Conservation (phyloP, 2,797 vertebrate species). For the Crocodylus rhombifer region DNA sequence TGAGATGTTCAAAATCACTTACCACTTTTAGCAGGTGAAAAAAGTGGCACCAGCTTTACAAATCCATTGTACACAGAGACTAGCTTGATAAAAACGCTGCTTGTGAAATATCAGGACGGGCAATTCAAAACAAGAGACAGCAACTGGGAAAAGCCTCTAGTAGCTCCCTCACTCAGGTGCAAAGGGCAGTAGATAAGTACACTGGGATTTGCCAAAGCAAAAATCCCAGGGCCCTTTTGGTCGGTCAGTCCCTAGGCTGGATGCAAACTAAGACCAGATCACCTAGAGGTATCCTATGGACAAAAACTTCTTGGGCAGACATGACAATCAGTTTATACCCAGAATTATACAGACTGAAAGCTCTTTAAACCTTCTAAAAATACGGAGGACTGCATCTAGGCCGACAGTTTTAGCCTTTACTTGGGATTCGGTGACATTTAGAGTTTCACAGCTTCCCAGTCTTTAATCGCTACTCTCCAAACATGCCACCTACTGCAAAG, state of each 20-base stretch:
- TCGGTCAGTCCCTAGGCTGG: background rate
- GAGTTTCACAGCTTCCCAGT: background rate
- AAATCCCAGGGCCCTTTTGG: background rate
- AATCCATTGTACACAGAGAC: background rate
- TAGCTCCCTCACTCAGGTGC: background rate
- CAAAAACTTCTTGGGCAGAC: background rate
- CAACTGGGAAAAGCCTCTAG: background rate
- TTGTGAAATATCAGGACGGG: background rate
- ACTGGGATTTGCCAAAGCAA: background rate
- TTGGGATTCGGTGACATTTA: conserved; percentile 20
- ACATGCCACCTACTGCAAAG: conserved; percentile 3
- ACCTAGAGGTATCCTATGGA: accelerated
- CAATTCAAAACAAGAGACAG: background rate
- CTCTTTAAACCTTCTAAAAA: background rate
- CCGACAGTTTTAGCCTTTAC: conserved; percentile 7
- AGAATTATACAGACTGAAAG: conserved; percentile 15
- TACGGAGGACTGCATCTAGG: background rate
- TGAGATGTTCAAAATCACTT: background rate
- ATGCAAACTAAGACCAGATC: background rate
- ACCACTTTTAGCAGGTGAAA: background rate
- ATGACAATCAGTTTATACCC: background rate
- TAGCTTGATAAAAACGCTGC: background rate
- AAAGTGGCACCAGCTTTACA: background rate
- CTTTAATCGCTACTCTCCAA: conserved; percentile 4
- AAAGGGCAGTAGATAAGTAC: background rate